Evolutionary conservation across 2,888 invertebrate species (phyloP), one percentile per base, ranked within the genome.

Genomic region (Leucophenga maculata): DNA sequence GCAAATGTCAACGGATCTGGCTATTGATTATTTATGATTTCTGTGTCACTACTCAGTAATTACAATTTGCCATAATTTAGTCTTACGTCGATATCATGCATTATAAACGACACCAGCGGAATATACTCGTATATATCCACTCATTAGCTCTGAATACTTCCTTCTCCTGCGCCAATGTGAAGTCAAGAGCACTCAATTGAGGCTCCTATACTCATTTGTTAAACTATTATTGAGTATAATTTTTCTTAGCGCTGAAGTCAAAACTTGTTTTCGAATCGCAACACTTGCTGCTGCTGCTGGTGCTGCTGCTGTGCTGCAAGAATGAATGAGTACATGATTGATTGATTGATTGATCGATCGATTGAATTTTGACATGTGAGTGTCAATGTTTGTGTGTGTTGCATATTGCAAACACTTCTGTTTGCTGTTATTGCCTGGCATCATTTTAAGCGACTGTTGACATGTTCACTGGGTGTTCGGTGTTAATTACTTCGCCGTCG

Each of bases 401-500:
- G 39, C 3, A 39, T 39, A 31, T 14, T 57, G 57, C 31, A 6
- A 57, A 57, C 57, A 31, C 57, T 57, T n/a, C 57, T 31, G 57
- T 57, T n/a, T n/a, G 14, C 11, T 44, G 11, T 44, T 52, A 32
- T 46, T 50, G 50, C 22, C 59, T 74, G 75, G 73, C 71, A 71
- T 75, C 76, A 75, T 75, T 75, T 85, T 83, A 84, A 84, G 79
- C 85, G 81, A 85, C 78, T 85, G 82, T 77, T 84, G 85, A 85
- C 84, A 85, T 82, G 78, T 81, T 83, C 85, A 77, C 75, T 75
- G 86, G 78, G 80, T 74, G 83, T 77, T 78, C 76, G 77, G 82
- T 84, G 86, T 85, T 85, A 85, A 85, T 86, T 85, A 80, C 77
- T 75, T 74, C 18, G 57, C 1, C 20, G 39, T 26, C 57, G 46